Base-by-base conservation (phyloP, 2,888 invertebrate genomes). In the Camponotus fellah region DNA sequence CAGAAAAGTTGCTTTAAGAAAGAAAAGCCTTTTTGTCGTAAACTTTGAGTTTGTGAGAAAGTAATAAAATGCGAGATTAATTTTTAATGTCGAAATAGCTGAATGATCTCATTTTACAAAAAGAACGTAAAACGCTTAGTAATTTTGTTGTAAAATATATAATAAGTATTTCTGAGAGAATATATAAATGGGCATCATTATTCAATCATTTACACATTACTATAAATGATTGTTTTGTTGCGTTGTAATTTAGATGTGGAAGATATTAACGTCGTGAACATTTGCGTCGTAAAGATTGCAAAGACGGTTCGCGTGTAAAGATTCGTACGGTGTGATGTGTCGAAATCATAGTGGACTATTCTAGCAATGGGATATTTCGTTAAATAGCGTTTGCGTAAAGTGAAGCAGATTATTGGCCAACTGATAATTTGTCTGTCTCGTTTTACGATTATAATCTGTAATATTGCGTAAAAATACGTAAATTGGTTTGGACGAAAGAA, bases 341-440 rank as follows among this genome's bases (percentile, higher is more conserved):
- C 17, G 75, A 65, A 76, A 76, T 64, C 14, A 5, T 3, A 49
- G 65, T 49, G 65, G 75, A 76, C 65, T 65, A 2, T 26, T 76
- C 49, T 17, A 5, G 46, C 46, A 14, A 6, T 17, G 17, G 21
- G 65, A 65, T 75, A 40, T 49, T 76, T 76, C 37, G 17, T 65
- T 65, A 49, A 76, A 65, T 34, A 75, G 10, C 49, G 26, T 65
- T 75, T 65, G 46, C 75, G 65, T 49, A 65, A 76, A 62, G 46
- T 65, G 46, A 65, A 76, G 37, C 6, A 49, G 65, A 65, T 76
- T 21, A 65, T 46, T 65, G 12, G 49, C 49, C 65, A 76, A 76
- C 37, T 65, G 75, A 65, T 65, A 76, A 76, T 76, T 49, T 49
- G 65, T 8, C 12, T 37, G 65, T 49, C 14, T 46, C 10, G 14